A percentile compares a stretch with the other conserved stretches of the same genome.
These are phyloP conservation scores for Pterostichus niger DNA, from an alignment of 2,888 invertebrate species.

Conservation along the genomic window DNA sequence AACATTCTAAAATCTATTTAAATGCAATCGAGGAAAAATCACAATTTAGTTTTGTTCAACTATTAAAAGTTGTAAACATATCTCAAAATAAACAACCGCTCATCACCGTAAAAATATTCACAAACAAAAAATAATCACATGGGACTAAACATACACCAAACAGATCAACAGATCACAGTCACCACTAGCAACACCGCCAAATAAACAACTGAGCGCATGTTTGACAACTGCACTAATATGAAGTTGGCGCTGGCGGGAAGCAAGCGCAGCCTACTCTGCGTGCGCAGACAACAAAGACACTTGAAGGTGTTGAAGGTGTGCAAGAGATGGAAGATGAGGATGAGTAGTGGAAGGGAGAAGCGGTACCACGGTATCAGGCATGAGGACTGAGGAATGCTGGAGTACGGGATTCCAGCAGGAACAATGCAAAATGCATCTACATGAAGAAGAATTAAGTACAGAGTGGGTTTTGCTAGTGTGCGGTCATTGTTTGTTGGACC, in stretches of 20 bases:
- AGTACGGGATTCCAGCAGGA: conserved; percentile 39
- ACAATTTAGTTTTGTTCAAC: no score
- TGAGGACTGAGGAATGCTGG: conserved; percentile 14
- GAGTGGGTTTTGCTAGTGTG: conserved; percentile 6
- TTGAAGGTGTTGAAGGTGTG: background rate
- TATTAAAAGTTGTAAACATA: no score
- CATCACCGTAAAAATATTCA: no score
- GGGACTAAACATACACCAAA: background rate
- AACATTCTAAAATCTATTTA: background rate
- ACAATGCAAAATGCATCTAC: conserved; percentile 43
- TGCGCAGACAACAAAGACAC: conserved; percentile 21
- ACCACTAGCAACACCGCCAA: conserved; percentile 12
- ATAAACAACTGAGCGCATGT: conserved; percentile 40
- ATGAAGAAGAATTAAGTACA: conserved; percentile 38
- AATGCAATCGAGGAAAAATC: no score
- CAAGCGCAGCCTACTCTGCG: conserved; percentile 9
- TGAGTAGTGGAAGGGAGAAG: conserved; percentile 25
- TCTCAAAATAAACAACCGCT: no score
- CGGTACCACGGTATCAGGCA: background rate
- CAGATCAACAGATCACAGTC: conserved; percentile 30
- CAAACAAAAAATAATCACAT: no score
- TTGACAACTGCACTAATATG: conserved; percentile 36
- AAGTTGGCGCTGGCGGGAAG: conserved; percentile 49
- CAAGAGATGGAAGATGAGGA: background rate
- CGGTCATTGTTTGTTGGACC: background rate